A percentile compares a stretch with the other conserved stretches of the same genome.
Conservation (phyloP, 2,888 invertebrate genomes). For the Apamea anceps region DNA sequence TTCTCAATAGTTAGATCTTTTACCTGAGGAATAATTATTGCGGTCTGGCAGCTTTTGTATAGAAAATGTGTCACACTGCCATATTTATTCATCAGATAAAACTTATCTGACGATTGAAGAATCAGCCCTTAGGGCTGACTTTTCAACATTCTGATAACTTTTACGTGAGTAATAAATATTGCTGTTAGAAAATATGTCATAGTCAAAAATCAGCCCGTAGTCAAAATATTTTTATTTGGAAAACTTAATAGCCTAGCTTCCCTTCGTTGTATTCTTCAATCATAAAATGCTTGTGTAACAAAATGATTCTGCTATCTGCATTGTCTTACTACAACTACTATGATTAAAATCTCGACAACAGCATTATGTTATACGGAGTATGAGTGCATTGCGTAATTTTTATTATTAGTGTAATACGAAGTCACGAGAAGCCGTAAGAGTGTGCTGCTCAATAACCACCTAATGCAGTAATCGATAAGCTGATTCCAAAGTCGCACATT, state of each 20-base stretch:
- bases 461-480: conserved; percentile 67
- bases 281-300: too few relatives aligned
- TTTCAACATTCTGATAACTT: too few relatives aligned
- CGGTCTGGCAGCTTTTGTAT: not conserved
- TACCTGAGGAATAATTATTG: not conserved
- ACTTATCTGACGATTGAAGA: not conserved
- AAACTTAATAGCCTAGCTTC: too few relatives aligned
- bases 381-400: conserved; percentile 24
- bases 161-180: too few relatives aligned
- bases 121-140: too few relatives aligned
- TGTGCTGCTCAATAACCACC: conserved; percentile 51
- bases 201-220: too few relatives aligned
- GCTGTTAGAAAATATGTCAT: too few relatives aligned
- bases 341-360: not conserved
- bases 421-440: conserved; percentile 64
- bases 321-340: not conserved
- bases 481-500: conserved; percentile 41
- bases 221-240: not conserved
- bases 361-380: not conserved
- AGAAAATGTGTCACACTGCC: not conserved
- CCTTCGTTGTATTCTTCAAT: not conserved
- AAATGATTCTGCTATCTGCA: not conserved
- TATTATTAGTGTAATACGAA: conserved; percentile 50
- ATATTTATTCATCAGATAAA: not conserved
- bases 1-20: not conserved